Base-by-base conservation (phyloP, 2,888 invertebrate species). In the Colletes collaris region DNA sequence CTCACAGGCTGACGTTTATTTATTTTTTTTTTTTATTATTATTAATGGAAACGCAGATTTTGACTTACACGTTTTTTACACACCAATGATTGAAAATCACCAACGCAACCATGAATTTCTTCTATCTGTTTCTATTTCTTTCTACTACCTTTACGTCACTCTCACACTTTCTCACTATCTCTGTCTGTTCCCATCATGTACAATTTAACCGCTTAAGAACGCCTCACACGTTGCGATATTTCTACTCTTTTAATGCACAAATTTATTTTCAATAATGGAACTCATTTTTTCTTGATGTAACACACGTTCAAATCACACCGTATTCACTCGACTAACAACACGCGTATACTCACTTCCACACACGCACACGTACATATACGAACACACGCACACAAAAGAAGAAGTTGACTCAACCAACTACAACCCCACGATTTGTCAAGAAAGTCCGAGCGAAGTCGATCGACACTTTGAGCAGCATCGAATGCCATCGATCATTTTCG, bases 1-100 rank as follows among this genome's bases (percentile, higher is more conserved):
- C 82, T 83, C 83, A 84, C 86, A 89, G 88, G 89, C 88, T 90
- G 89, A 90, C 88, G 89, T 87, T 90, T 86, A 69, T 71, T 67
- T 68, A 65, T 70, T 50, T 67, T 49, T 50, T 27, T 80, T 68
- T 59, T 19, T 68, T 46, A 60, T 40, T 62, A 10, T 46, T 46
- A 46, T 72, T 81, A 82, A 74, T 79, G 60, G 27, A 76, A 84
- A 75, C 64, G 79, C 78, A 73, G 76, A 79, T 82, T 82, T 83
- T 79, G 76, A 83, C 76, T 80, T 75, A 75, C 80, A 85, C 79
- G 73, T 77, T 81, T 76, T 81, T 16, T 50, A 64, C 52, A 74
- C 80, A 84, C 79, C 79, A 86, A 82, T 76, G 50, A 76, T 84
- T 79, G 65, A 81, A 72, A 55, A 35, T 82, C 79, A 79, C 70